Evolutionary conservation across 2,113 vertebrate species (phyloP).

Genomic region (Melanostigma gelatinosum): DNA sequence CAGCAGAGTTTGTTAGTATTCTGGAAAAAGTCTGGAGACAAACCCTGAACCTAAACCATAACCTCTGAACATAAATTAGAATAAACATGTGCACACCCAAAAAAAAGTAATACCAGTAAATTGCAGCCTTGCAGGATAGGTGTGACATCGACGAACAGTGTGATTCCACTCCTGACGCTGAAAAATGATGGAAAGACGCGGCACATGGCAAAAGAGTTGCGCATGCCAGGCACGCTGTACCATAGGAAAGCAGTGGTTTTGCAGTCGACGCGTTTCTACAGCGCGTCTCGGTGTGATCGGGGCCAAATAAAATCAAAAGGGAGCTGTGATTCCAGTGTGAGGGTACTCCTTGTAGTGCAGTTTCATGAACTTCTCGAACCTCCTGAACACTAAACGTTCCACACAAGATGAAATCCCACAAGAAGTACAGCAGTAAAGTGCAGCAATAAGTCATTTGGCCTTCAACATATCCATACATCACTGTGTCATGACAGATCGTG

Average conservation of each 20-base stretch:
- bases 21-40: neutral
- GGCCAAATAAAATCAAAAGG: neutral
- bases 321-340: neutral
- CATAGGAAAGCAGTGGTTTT: neutral
- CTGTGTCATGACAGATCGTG: neutral
- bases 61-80: neutral
- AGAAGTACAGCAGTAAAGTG: neutral
- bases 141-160: too few species aligned
- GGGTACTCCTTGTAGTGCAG: neutral
- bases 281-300: too few species aligned
- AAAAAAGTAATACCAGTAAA: neutral
- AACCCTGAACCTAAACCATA: too few species aligned
- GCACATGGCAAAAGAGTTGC: neutral
- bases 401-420: neutral
- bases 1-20: neutral
- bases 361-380: neutral
- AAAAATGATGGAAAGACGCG: too few species aligned
- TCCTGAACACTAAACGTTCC: neutral
- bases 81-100: neutral
- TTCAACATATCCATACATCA: neutral
- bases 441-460: neutral
- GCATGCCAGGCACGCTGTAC: neutral
- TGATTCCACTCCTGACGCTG: neutral
- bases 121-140: neutral
- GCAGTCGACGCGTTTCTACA: too few species aligned